phyloP scores from a whole-genome alignment of 2,797 vertebrate genomes.

The Moxostoma hubbsi region DNA sequence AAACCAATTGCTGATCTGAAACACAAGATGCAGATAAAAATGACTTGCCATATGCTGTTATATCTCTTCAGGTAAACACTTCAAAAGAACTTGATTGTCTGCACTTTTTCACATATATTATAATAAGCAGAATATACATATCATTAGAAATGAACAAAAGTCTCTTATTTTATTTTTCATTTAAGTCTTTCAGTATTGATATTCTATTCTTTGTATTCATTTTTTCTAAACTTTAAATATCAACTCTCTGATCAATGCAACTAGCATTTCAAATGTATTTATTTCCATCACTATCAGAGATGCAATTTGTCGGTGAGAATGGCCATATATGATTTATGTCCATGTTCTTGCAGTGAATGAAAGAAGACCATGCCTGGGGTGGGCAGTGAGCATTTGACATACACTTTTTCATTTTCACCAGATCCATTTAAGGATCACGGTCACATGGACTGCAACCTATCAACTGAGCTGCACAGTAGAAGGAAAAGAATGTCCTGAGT shows the following conservation, averaged over 20 bases:
- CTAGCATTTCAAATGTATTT: neutral
- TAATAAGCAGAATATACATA: neutral
- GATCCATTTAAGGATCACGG: slow-evolving; percentile 74
- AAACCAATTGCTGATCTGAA: slow-evolving; percentile 43
- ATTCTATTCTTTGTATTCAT: neutral
- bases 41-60: slow-evolving; percentile 47
- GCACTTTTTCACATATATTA: neutral
- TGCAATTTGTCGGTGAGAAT: neutral
- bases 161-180: neutral
- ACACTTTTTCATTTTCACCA: slow-evolving; percentile 69
- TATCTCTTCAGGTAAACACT: slow-evolving; percentile 9
- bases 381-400: slow-evolving; percentile 49
- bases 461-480: slow-evolving; percentile 62
- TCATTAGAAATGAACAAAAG: too few species aligned
- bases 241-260: neutral
- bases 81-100: slow-evolving; percentile 1
- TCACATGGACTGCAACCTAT: slow-evolving; percentile 64
- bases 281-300: neutral
- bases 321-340: slow-evolving; percentile 57
- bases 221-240: slow-evolving; percentile 9
- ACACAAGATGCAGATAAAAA: slow-evolving; percentile 48
- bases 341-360: slow-evolving; percentile 20
- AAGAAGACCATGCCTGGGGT: slow-evolving; percentile 27
- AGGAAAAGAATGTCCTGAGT: slow-evolving; percentile 60
- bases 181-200: neutral